Percentiles rank a stretch among this genome's conserved stretches.
Conservation (phyloP, 1,140 invertebrate species). For the Myzus persicae region DNA sequence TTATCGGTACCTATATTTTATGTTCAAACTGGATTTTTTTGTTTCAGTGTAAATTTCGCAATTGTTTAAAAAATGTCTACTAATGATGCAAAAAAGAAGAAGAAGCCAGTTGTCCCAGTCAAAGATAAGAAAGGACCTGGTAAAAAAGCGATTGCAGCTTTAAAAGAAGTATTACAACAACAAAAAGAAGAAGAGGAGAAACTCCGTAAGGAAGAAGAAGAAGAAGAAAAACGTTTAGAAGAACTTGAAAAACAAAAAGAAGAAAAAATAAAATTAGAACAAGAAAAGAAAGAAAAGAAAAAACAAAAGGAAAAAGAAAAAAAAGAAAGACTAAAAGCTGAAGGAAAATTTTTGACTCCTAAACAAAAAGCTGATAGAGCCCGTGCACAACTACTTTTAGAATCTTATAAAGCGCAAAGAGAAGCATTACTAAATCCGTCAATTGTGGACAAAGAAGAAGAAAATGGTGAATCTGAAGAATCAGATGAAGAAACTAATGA, state of each 20-base stretch:
- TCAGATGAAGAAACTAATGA: slow-evolving; percentile 47
- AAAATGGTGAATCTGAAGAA: slow-evolving; percentile 63
- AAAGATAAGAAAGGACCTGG: slow-evolving; percentile 60
- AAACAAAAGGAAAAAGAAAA: slow-evolving; percentile 96
- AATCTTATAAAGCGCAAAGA: slow-evolving; percentile 86
- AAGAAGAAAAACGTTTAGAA: slow-evolving; percentile 85
- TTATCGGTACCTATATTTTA: background rate
- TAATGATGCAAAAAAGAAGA: slow-evolving; percentile 47
- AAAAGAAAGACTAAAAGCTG: slow-evolving; percentile 90
- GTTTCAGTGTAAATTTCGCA: background rate
- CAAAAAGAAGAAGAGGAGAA: slow-evolving; percentile 70
- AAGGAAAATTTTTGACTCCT: slow-evolving; percentile 91
- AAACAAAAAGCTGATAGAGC: slow-evolving; percentile 92
- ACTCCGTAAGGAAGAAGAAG: slow-evolving; percentile 68
- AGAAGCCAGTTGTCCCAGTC: slow-evolving; percentile 24
- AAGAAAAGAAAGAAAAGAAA: slow-evolving; percentile 88
- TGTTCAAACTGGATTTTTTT: background rate
- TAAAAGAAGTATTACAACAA: slow-evolving; percentile 63
- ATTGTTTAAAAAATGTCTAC: slow-evolving; percentile 34
- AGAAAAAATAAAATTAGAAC: slow-evolving; percentile 79
- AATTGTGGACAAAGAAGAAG: slow-evolving; percentile 71
- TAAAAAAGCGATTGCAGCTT: slow-evolving; percentile 59
- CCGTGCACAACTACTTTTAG: slow-evolving; percentile 85
- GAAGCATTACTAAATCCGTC: slow-evolving; percentile 72
- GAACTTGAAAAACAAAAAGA: slow-evolving; percentile 77